Conservation (phyloP, 2,797 vertebrate genomes). For the Choloepus didactylus region DNA sequence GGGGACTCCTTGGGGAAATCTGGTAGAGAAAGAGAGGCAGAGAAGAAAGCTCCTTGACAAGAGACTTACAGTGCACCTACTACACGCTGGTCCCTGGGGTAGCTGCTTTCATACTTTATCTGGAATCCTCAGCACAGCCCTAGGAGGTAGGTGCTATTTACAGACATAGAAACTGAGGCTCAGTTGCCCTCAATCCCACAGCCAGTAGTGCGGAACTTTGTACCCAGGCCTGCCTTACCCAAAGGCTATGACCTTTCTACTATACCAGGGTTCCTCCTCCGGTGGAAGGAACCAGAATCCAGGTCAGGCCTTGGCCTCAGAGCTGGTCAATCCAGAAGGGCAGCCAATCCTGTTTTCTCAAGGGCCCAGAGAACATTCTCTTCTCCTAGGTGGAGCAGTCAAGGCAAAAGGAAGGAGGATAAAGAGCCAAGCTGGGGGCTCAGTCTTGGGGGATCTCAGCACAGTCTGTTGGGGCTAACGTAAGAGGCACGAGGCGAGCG, state of each 20-base stretch:
- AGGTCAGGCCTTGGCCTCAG: neutral
- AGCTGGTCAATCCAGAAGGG: neutral
- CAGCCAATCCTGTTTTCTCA: neutral
- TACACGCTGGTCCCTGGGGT: accelerated
- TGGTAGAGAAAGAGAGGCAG: neutral
- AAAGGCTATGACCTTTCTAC: neutral
- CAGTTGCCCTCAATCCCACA: neutral
- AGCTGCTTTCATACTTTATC: neutral
- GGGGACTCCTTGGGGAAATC: neutral
- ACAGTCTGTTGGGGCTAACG: neutral
- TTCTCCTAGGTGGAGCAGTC: neutral
- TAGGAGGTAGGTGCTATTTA: neutral
- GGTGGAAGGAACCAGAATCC: neutral
- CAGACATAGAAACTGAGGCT: neutral
- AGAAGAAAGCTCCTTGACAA: neutral
- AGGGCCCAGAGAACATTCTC: neutral
- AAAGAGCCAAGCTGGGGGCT: neutral
- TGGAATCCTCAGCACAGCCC: neutral
- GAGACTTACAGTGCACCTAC: accelerated
- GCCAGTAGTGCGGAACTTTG: neutral
- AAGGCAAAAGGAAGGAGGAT: neutral
- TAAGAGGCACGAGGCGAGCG: neutral
- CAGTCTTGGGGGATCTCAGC: neutral
- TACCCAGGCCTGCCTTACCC: neutral
- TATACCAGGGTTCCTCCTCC: accelerated